Evolutionary conservation across 2,113 vertebrate species (phyloP).

Genomic region (Tychaedon coryphoeus): DNA sequence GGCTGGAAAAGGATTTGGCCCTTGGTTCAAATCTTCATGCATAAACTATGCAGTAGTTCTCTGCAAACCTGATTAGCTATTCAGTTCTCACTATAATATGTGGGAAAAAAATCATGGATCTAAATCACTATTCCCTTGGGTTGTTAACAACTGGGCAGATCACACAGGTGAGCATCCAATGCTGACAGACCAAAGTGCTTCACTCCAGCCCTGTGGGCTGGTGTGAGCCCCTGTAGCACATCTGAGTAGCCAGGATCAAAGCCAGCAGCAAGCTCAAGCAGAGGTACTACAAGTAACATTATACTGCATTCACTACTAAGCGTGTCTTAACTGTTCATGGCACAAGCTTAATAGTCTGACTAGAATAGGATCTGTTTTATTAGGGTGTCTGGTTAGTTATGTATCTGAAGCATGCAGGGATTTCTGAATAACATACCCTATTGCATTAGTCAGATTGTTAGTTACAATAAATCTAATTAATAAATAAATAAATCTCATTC

Average conservation of each 20-base stretch:
- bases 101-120: not conserved
- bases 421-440: not conserved
- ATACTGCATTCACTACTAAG: not conserved
- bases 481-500: not conserved
- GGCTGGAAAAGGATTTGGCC: not conserved
- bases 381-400: not conserved
- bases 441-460: not conserved
- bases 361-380: not conserved
- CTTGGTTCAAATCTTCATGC: not conserved
- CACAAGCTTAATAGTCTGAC: not conserved
- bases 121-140: not conserved
- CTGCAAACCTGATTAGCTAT: not conserved
- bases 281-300: not conserved
- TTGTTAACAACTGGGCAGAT: not conserved
- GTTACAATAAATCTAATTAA: not conserved
- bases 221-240: fast-evolving
- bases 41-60: not conserved
- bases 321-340: not conserved
- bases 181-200: not conserved
- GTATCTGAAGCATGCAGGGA: not conserved
- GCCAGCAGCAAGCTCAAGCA: not conserved
- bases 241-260: not conserved
- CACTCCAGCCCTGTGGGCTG: not conserved
- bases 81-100: not conserved
- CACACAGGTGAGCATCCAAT: not conserved